Evolutionary conservation across 1,140 invertebrate species (phyloP).

Genomic region (Papilio dardanus): DNA sequence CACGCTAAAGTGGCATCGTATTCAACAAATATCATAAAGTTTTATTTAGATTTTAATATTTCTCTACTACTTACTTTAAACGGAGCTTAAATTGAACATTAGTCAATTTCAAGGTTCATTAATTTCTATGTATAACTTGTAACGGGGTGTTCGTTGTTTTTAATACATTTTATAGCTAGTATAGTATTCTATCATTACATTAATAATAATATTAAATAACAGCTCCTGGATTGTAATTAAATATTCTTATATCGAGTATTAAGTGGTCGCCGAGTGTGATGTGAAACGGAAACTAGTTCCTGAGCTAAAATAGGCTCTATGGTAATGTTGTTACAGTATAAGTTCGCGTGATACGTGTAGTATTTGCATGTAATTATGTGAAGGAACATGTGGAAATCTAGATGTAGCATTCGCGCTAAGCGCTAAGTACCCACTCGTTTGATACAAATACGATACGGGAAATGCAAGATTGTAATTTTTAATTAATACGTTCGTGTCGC

Average conservation of each 20-base stretch:
- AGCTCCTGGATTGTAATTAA: slow-evolving; percentile 12
- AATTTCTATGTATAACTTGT: too few relatives aligned
- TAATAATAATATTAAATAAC: slow-evolving; percentile 26
- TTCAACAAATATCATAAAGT: not conserved
- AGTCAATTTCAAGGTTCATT: too few relatives aligned
- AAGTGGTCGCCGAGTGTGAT: not conserved
- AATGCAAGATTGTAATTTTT: slow-evolving; percentile 37
- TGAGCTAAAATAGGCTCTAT: not conserved
- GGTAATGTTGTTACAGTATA: not conserved
- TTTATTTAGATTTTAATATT: not conserved
- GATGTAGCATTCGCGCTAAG: slow-evolving; percentile 19
- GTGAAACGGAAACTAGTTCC: not conserved
- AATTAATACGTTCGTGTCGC: slow-evolving; percentile 15
- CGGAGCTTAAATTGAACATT: too few relatives aligned
- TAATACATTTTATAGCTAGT: not conserved
- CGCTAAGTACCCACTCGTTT: slow-evolving; percentile 37
- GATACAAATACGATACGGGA: slow-evolving; percentile 34
- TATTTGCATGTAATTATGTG: slow-evolving; percentile 34
- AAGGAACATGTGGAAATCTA: slow-evolving; percentile 36
- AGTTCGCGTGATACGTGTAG: not conserved
- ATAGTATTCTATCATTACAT: not conserved
- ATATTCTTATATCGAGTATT: slow-evolving; percentile 34
- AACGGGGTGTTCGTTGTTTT: too few relatives aligned
- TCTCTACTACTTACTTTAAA: not conserved
- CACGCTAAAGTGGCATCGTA: not conserved